Percentiles rank a stretch among this genome's conserved stretches.
These are phyloP conservation scores for Omphaloscelis lunosa DNA, from an alignment of 2,888 invertebrate species.

Conservation along the genomic window DNA sequence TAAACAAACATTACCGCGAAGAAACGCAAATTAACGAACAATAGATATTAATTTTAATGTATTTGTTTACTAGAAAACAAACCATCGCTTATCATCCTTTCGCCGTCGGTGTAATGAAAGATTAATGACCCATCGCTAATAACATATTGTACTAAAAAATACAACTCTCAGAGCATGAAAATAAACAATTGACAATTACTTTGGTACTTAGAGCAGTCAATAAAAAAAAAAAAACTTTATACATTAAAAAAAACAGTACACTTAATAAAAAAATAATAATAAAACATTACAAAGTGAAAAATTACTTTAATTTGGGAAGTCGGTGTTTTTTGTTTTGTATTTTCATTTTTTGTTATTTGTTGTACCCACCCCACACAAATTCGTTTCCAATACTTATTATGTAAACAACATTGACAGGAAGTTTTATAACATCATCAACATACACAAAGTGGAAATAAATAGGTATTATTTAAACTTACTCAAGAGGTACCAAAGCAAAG, in stretches of 20 bases:
- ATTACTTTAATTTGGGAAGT: background rate
- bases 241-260: too few species aligned
- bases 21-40: conserved; percentile 17
- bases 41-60: conserved; percentile 14
- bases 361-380: too few species aligned
- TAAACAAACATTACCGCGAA: conserved; percentile 12
- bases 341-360: too few species aligned
- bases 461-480: too few species aligned
- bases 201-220: background rate
- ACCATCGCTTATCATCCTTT: conserved; percentile 2
- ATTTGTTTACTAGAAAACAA: conserved; percentile 19
- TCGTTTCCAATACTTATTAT: too few species aligned
- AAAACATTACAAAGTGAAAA: background rate
- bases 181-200: background rate
- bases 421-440: too few species aligned
- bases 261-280: background rate
- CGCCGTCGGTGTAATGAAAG: background rate
- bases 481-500: too few species aligned
- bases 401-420: too few species aligned
- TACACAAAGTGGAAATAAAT: too few species aligned
- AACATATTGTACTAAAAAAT: background rate
- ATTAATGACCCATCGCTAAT: conserved; percentile 15
- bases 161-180: background rate
- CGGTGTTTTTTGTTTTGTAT: too few species aligned
- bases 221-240: background rate